Conservation (phyloP, 2,113 vertebrate genomes). For the Paramisgurnus dabryanus region DNA sequence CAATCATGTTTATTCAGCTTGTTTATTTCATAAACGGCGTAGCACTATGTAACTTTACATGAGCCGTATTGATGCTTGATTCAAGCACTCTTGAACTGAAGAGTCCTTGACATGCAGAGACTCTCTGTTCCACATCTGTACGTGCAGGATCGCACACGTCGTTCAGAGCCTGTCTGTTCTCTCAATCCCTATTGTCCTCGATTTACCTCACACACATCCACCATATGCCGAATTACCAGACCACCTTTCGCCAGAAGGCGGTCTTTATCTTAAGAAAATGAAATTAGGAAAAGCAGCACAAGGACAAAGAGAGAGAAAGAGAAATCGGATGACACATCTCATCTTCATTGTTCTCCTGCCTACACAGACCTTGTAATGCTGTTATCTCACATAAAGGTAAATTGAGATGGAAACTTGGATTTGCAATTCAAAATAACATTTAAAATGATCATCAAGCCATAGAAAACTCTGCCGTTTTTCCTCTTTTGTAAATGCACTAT, state of each 20-base stretch:
- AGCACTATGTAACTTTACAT: background rate
- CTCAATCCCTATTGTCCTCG: constrained; percentile 1
- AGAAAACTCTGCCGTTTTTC: background rate
- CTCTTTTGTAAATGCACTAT: background rate
- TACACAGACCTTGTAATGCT: background rate
- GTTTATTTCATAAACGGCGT: background rate
- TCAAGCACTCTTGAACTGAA: background rate
- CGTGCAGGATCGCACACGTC: constrained; percentile 19
- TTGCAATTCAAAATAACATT: background rate
- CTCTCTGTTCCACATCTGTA: background rate
- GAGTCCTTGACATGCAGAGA: constrained; percentile 35
- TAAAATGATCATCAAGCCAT: no score
- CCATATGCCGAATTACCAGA: background rate
- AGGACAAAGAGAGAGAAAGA: constrained; percentile 2
- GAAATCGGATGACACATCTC: background rate
- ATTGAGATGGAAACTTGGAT: background rate
- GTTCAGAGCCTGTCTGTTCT: constrained; percentile 14
- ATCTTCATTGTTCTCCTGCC: constrained; percentile 17
- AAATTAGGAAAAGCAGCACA: constrained; percentile 18
- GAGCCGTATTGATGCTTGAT: background rate
- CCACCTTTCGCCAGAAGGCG: background rate
- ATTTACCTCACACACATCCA: constrained; percentile 8
- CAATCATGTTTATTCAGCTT: background rate
- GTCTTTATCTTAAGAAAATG: constrained; percentile 9
- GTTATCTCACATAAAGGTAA: background rate